Evolutionary conservation across 2,888 invertebrate genomes (phyloP), one percentile per base, ranked within the genome.

Genomic region (Cheilosia vulpina): DNA sequence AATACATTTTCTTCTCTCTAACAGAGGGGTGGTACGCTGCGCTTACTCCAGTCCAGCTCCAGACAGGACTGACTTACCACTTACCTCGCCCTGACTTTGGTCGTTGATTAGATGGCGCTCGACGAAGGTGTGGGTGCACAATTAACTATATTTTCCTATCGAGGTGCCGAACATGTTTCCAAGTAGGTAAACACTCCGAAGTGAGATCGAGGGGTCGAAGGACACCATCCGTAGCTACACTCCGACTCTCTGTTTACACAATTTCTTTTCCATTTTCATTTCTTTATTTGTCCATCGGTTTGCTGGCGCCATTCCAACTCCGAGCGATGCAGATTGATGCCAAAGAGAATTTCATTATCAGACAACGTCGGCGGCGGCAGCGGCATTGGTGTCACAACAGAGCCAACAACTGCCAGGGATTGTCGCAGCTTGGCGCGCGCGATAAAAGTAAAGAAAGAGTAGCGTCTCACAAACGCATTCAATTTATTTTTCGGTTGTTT

Each of bases 331-430:
- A 85, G 85, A 85, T 85, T 85, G 85, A 85, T 81, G 85, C 80
- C 85, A 85, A 85, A 85, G 76, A 76, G 85, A 81, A 85, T 85
- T 85, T 85, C 85, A 85, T 85, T 85, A 85, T 85, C 85, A 80
- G 85, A 80, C 80, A 80, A 66, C 76, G 85, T 65, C 73, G 17
- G 41, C 41, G 34, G 41, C 31, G 55, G 41, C 53, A 13, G 55
- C 62, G 58, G 52, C 53, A 68, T 55, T 73, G 53, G 52, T 52
- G 72, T 72, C 62, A 72, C 62, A 82, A n/a, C n/a, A 62, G 60
- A 66, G 60, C 60, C 31, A 47, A 19, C 69, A 13, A 57, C 52
- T 57, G 66, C 72, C 77, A 77, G 68, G 65, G 69, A 58, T 81
- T 76, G 81, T 69, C 58, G 71, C 69, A 84, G 55, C 62, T 58